Evolutionary conservation across 2,797 vertebrate genomes (phyloP), one percentile per base, ranked within the genome.

Genomic region (Catharus ustulatus): DNA sequence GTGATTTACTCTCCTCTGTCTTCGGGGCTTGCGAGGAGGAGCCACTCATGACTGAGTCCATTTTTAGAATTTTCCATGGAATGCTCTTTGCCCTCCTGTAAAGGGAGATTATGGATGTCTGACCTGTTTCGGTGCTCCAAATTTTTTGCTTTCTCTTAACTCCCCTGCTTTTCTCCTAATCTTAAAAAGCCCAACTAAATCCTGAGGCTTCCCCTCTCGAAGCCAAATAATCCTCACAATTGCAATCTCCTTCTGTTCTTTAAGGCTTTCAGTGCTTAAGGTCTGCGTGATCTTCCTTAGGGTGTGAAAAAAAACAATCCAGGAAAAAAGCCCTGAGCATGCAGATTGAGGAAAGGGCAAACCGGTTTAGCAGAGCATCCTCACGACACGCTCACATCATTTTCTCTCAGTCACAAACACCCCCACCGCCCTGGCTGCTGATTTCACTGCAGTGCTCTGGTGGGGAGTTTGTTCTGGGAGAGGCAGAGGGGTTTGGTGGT

Each of bases 321-420:
- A 17, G 30, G 46, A 26, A 62, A 32, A 57, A 85, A 78, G 6
- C 51, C 51, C 84, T 78, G 89, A 91, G 69, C 58, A 20, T n/a
- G 85, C 87, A 94, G 87, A 87, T 59, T 59, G 87, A 69, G 82
- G 68, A 27, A 95, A 90, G 90, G 93, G 89, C 95, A 91, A 87
- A 38, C 11, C 16, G 73, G 77, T 84, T 94, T 62, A 57, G 34
- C 21, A 63, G 77, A 91, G 77, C 89, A 84, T 67, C 91, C 85
- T 66, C 82, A 67, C 4, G 0, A 85, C 55, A 26, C 0, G 14
- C 85, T 81, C 8, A 1, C 38, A 84, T 66, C 45, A 5, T 51
- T 84, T 93, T 76, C 84, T 88, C 1, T 0, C 69, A 6, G 20
- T 87, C 82, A 75, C 40, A 19, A 90, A 90, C 77, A 76, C 71